Conservation (phyloP, 92 coral and sea anemone species). For the Parazoanthus darwini region DNA sequence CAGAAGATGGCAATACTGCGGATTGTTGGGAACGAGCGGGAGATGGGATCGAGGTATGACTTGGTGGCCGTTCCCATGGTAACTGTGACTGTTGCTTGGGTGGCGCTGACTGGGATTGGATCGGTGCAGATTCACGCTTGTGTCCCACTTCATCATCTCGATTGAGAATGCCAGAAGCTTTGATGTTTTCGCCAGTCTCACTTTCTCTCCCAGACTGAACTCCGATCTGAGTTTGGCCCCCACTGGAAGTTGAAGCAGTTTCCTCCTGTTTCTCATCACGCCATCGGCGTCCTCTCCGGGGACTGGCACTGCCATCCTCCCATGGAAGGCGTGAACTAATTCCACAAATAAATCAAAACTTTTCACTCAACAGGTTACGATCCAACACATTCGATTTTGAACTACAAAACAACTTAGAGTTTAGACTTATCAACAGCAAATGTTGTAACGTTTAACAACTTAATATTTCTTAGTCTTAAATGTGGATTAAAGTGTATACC, state of each 20-base stretch:
- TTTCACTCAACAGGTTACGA: background rate
- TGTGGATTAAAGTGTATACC: too few relatives aligned
- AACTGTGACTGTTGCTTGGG: background rate
- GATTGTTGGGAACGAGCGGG: conserved; percentile 31
- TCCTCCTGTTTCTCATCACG: conserved; percentile 50
- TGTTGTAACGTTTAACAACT: too few relatives aligned
- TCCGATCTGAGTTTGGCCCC: conserved; percentile 4
- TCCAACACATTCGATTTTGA: too few relatives aligned
- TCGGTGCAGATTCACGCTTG: background rate
- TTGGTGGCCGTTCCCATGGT: conserved; percentile 42
- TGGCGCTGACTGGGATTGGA: background rate
- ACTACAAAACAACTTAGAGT: too few relatives aligned
- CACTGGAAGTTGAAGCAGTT: background rate
- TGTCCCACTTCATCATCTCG: background rate
- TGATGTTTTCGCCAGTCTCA: background rate
- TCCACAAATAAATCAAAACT: conserved; percentile 1
- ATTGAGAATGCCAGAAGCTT: background rate
- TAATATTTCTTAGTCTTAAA: too few relatives aligned
- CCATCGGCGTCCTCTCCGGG: conserved; percentile 77
- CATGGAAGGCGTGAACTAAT: conserved; percentile 53
- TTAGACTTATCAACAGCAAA: too few relatives aligned
- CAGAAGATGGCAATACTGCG: conserved; percentile 10
- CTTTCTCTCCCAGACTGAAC: background rate
- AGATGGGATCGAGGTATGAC: conserved; percentile 19
- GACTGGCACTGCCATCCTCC: conserved; percentile 64